Percentiles rank a stretch among this genome's conserved stretches.
These are phyloP conservation scores for Nymphalis polychloros DNA, from an alignment of 2,888 invertebrate species.

Conservation along the genomic window DNA sequence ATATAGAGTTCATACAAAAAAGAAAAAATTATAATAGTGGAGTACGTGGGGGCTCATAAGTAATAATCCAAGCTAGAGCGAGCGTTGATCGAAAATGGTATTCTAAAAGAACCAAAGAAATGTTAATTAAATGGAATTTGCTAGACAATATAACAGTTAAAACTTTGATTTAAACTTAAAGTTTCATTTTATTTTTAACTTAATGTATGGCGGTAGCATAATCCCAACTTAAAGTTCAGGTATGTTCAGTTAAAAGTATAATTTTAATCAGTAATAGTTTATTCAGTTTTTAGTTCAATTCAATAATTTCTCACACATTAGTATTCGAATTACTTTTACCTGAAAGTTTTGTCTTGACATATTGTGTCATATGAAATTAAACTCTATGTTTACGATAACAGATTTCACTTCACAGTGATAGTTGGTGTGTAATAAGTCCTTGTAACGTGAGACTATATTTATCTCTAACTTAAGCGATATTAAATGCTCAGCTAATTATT, in stretches of 20 bases:
- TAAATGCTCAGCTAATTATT: neutral
- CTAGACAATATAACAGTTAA: no score
- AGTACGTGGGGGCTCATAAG: no score
- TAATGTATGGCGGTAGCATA: no score
- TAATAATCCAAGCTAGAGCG: no score
- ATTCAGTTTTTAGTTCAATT: slow-evolving; percentile 20
- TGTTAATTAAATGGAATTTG: no score
- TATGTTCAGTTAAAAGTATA: neutral
- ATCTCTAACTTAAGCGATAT: slow-evolving; percentile 2
- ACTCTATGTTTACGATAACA: neutral
- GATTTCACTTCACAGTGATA: neutral
- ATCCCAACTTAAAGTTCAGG: no score
- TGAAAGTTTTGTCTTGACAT: neutral
- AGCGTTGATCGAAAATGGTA: no score
- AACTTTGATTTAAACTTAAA: no score
- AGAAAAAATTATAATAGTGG: no score
- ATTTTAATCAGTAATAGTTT: slow-evolving; percentile 11
- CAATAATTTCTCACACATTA: slow-evolving; percentile 22
- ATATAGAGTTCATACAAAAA: no score
- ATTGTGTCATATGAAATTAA: neutral
- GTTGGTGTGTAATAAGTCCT: neutral
- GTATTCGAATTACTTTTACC: neutral
- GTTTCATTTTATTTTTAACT: no score
- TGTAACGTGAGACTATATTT: neutral
- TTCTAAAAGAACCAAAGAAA: no score